Evolutionary conservation across 2,113 vertebrate species (phyloP).

Genomic region (Meleagris gallopavo): DNA sequence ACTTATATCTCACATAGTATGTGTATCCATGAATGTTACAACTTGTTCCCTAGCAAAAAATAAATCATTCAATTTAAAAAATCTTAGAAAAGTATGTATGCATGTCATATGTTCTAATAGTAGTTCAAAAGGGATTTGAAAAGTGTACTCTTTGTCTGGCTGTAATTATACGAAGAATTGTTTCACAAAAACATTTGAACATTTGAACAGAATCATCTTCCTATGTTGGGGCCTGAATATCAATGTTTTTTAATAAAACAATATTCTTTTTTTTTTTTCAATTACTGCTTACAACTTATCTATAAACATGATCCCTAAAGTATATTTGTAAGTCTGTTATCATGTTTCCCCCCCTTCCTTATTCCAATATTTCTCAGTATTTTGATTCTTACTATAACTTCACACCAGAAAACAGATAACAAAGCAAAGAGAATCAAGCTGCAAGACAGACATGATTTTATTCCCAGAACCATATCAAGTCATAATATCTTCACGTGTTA

Average conservation of each 20-base stretch:
- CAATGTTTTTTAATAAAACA: background rate
- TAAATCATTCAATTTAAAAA: background rate
- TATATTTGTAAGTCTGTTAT: background rate
- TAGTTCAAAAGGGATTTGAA: background rate
- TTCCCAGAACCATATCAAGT: background rate
- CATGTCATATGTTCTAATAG: background rate
- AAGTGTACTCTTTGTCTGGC: background rate
- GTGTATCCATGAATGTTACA: background rate
- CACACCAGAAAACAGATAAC: background rate
- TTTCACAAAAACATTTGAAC: background rate
- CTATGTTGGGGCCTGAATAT: background rate
- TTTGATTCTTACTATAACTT: background rate
- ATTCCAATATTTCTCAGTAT: background rate
- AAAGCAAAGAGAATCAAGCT: background rate
- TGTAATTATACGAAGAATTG: background rate
- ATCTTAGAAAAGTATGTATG: background rate
- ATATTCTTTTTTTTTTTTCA: background rate
- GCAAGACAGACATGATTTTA: background rate
- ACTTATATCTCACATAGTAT: background rate
- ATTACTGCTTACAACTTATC: background rate
- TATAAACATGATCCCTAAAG: background rate
- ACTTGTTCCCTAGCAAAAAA: background rate
- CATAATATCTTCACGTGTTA: background rate
- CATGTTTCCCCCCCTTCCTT: rapidly evolving
- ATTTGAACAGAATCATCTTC: background rate